Base-by-base conservation (phyloP, 2,797 vertebrate genomes). In the Karalla daura region DNA sequence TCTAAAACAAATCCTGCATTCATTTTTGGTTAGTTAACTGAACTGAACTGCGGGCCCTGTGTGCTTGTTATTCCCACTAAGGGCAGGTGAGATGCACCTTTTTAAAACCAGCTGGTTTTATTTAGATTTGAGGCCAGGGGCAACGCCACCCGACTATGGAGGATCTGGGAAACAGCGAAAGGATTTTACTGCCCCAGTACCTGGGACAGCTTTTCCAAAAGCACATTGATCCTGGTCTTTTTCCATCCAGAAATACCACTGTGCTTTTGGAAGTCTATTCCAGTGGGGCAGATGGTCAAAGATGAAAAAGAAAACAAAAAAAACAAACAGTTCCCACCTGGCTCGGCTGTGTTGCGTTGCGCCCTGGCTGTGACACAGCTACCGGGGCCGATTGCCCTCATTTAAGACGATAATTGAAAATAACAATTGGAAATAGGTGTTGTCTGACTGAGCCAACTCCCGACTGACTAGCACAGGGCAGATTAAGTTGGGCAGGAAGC, bases 201-300 rank as follows among this genome's bases (percentile, higher is more conserved):
- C 52, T 28, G 25, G 46, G 52, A 56, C 46, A 21, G 12, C 14
- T 72, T 62, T 78, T 53, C 43, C 64, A 49, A 78, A 77, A 68
- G 74, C 78, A 79, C 32, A 15, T 7, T 44, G 25, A 40, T 32
- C 21, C 15, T 1, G 14, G 44, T 54, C 8, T 3, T 50, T 50
- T 56, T 28, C 5, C 3, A 62, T 7, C n/a, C 60, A 25, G 8
- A 55, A 43, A 15, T 9, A 24, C 21, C 0, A 63, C 67, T 21
- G 51, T 70, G 62, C 76, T 83, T 82, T 76, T 32, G 54, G 50
- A 10, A 74, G 65, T 13, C 33, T 53, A 40, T 74, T 39, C 46
- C 68, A 72, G 24, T 35, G 67, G 36, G 44, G 55, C n/a, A 56
- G 36, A 46, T 59, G 35, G 51, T 21, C 15, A 78, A 58, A 63